A percentile compares a stretch with the other conserved stretches of the same genome.
phyloP scores from a whole-genome alignment of 2,888 invertebrate genomes.

The Dryadula phaetusa region DNA sequence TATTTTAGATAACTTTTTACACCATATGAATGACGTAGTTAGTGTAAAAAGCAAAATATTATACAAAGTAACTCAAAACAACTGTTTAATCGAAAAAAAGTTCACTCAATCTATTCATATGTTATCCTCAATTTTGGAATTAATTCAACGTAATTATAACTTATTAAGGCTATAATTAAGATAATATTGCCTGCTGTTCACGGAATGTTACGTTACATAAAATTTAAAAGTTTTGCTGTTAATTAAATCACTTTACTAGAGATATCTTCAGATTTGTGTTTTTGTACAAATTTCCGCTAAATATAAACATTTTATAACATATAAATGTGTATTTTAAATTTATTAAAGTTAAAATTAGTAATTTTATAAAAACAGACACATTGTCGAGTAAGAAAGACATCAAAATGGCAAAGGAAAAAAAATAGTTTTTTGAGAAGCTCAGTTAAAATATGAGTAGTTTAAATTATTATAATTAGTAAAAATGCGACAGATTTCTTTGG shows the following conservation, averaged over 20 bases:
- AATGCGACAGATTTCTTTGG: background rate
- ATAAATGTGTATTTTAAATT: no score
- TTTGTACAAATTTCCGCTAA: no score
- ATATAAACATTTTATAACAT: no score
- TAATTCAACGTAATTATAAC: constrained; percentile 11
- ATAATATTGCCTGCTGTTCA: constrained; percentile 15
- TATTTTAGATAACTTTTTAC: background rate
- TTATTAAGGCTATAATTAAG: constrained; percentile 32
- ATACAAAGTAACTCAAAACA: constrained; percentile 7
- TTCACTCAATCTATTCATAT: constrained; percentile 16
- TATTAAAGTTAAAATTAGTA: no score
- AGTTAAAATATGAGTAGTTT: background rate
- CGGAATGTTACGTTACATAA: background rate
- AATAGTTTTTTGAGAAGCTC: background rate
- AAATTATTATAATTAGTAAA: constrained; percentile 10
- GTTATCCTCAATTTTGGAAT: constrained; percentile 25
- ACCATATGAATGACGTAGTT: constrained; percentile 12
- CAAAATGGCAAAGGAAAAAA: background rate
- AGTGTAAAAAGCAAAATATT: constrained; percentile 10
- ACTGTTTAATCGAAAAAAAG: constrained; percentile 15
- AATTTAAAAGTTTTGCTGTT: background rate
- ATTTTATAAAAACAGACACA: no score
- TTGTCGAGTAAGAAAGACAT: background rate
- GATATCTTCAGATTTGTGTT: no score
- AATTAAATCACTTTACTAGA: no score